Evolutionary conservation across 2,888 invertebrate genomes (phyloP).

Genomic region (Caenorhabditis zanzibari): DNA sequence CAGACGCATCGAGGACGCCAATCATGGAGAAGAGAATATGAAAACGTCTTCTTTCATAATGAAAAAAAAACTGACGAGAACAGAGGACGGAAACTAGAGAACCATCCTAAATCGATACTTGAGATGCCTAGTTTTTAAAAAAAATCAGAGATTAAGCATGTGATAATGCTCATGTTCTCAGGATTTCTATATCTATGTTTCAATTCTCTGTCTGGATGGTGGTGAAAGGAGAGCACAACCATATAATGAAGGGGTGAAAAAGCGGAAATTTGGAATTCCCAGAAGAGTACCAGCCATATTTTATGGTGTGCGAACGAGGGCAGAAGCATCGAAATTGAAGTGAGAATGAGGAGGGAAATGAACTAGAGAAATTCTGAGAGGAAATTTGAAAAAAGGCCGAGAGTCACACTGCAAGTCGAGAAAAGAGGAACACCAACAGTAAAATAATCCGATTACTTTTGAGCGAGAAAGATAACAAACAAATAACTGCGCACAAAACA

Average conservation of each 20-base stretch:
- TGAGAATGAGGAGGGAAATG: slow-evolving; percentile 8
- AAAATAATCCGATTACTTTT: slow-evolving; percentile 48
- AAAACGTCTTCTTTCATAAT: slow-evolving; percentile 15
- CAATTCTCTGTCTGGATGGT: neutral
- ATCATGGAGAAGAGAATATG: slow-evolving; percentile 36
- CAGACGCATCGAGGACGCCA: slow-evolving; percentile 47
- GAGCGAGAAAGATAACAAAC: slow-evolving; percentile 3
- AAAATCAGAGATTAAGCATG: too few relatives aligned
- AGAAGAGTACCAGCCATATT: slow-evolving; percentile 13
- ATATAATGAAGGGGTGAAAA: slow-evolving; percentile 23
- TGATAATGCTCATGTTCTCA: neutral
- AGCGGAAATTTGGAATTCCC: slow-evolving; percentile 20
- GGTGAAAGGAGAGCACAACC: slow-evolving; percentile 7
- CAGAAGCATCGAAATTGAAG: neutral
- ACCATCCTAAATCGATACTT: neutral
- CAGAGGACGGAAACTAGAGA: neutral
- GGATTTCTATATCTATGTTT: neutral
- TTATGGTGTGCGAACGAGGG: slow-evolving; percentile 24
- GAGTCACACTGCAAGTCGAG: neutral
- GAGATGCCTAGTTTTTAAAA: too few relatives aligned
- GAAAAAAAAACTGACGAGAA: slow-evolving; percentile 2
- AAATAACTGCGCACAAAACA: slow-evolving; percentile 5
- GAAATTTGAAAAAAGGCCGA: neutral
- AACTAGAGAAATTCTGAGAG: slow-evolving; percentile 3
- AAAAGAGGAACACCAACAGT: neutral